Evolutionary conservation across 1,140 invertebrate species (phyloP).

Genomic region (Drosophila yakuba): DNA sequence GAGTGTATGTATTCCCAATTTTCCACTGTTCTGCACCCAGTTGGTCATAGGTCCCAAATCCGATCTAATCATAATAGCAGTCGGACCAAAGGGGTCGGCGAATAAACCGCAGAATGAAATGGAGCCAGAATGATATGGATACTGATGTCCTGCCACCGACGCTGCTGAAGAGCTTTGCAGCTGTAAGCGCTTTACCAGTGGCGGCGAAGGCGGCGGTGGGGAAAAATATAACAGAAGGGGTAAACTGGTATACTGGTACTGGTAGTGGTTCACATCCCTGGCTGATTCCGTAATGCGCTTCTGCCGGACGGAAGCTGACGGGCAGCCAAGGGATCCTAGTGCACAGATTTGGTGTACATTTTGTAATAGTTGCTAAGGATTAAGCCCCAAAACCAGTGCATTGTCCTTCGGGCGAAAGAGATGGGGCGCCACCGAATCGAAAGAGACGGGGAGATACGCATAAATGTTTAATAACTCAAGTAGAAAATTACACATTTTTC

Average conservation of each 20-base stretch:
- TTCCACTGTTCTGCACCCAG: neutral
- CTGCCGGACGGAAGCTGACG: conserved; percentile 40
- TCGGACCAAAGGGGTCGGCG: neutral
- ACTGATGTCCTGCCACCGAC: conserved; percentile 4
- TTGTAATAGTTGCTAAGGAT: conserved; percentile 56
- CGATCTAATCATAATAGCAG: conserved; percentile 24
- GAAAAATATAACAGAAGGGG: neutral
- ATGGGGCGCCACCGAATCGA: neutral
- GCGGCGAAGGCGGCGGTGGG: neutral
- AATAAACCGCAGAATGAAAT: conserved; percentile 6
- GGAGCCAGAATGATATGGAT: conserved; percentile 24
- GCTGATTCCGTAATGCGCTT: conserved; percentile 51
- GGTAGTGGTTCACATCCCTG: neutral
- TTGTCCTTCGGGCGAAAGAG: neutral
- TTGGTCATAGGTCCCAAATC: neutral
- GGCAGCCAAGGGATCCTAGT: conserved; percentile 39
- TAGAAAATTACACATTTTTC: conserved; percentile 71
- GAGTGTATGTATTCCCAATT: neutral
- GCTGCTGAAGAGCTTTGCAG: conserved; percentile 60
- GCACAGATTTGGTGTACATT: conserved; percentile 46
- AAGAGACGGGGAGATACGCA: conserved; percentile 8
- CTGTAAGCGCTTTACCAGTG: conserved; percentile 64
- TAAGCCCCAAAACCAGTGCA: conserved; percentile 20
- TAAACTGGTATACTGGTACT: neutral
- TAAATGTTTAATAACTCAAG: conserved; percentile 71